Evolutionary conservation across 1,140 invertebrate species (phyloP).

Genomic region (Caenorhabditis latens): DNA sequence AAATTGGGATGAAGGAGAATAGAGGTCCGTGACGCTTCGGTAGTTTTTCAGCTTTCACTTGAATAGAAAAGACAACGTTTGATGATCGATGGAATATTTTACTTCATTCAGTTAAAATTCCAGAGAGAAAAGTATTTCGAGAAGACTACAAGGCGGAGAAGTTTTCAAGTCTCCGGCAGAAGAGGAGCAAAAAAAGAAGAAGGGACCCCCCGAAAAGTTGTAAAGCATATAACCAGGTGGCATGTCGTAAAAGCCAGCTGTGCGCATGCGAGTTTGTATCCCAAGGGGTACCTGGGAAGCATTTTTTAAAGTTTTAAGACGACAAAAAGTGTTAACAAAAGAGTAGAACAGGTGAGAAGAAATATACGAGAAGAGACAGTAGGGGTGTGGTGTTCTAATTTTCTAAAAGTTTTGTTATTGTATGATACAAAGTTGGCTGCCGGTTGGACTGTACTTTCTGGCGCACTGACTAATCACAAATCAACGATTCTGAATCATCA

Average conservation of each 20-base stretch:
- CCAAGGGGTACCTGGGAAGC: constrained; percentile 10
- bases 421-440: not conserved
- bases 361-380: not conserved
- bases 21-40: not conserved
- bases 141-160: not conserved
- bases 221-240: constrained; percentile 53
- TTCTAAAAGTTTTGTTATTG: not conserved
- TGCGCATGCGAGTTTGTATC: constrained; percentile 44
- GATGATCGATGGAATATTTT: constrained; percentile 11
- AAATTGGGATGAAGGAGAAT: not conserved
- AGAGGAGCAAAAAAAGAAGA: constrained; percentile 5
- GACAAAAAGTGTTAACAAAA: not conserved
- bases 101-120: not conserved
- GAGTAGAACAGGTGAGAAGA: not conserved
- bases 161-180: constrained; percentile 20
- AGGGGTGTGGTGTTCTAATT: constrained; percentile 32
- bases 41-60: not conserved
- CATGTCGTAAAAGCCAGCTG: constrained; percentile 54
- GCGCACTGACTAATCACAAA: constrained; percentile 1
- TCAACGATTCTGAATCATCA: not conserved
- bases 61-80: not conserved
- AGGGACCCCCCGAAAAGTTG: constrained; percentile 43
- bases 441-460: not conserved
- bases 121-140: no score
- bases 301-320: not conserved